Base-by-base conservation (phyloP, 2,888 invertebrate genomes). In the Sialis fuliginosa region DNA sequence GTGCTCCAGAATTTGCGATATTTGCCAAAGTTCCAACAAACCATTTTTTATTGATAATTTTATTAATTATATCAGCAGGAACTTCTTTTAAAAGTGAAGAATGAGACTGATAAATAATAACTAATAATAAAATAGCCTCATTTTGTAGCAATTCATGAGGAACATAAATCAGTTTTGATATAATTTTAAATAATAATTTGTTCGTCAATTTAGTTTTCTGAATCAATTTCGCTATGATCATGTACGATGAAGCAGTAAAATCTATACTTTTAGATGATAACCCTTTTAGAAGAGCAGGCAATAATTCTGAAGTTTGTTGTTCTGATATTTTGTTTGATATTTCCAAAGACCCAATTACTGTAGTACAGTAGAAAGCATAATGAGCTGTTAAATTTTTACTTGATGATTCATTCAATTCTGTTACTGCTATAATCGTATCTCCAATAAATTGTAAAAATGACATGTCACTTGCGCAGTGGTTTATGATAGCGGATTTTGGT, bases 291-390 rank as follows among this genome's bases (percentile, higher is more conserved):
- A 92, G 57, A 0, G 79, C 72, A 0, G 85, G 81, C 31, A 91
- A 58, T 31, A 91, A 65, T 10, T 76, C 72, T 42, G 74, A 71
- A 2, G 92, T 62, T 47, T 86, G 75, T 50, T 74, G 61, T 59
- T 84, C 81, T 44, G 73, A 66, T 6, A 81, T 58, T 47, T 62
- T 60, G 39, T 68, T 58, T 0, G 69, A 64, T 35, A 70, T 66
- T 49, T 82, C 76, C 8, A 87, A 68, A 33, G 77, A 75, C 4
- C 86, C 87, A 34, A 85, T 71, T 0, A 83, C 67, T 0, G 81
- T 75, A 9, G 82, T 78, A 45, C 84, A 81, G 59, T 83, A 89
- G 63, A 92, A 92, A 6, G 82, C 82, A 57, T 83, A 80, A 2
- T 86, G 70, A 0, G 83, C 78, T 46, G 77, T 79, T 7, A 88